These are phyloP conservation scores for Eira barbara DNA, from an alignment of 2,113 vertebrate genomes.

Conservation along the genomic window DNA sequence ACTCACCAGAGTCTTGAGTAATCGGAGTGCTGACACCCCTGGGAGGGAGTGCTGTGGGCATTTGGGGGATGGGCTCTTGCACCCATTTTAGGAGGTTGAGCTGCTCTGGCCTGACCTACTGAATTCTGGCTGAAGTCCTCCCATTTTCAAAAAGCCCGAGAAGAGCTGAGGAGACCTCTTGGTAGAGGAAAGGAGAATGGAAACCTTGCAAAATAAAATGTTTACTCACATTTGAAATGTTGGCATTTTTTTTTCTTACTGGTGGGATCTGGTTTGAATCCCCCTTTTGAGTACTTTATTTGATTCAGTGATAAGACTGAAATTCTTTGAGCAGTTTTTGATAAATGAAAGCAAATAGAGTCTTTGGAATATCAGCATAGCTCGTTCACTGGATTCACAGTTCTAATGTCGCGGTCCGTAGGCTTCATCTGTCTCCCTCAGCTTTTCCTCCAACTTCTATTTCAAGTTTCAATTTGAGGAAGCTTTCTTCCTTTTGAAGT, in stretches of 20 bases:
- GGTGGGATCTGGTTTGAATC: background rate
- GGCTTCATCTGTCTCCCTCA: background rate
- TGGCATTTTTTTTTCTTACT: background rate
- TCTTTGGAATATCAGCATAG: background rate
- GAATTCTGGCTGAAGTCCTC: background rate
- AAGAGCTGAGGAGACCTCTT: too few relatives aligned
- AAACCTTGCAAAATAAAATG: background rate
- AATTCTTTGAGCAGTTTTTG: background rate
- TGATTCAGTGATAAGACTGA: background rate
- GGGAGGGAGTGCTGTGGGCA: background rate
- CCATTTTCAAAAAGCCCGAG: background rate
- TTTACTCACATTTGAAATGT: background rate
- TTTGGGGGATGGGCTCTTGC: background rate
- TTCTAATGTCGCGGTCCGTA: background rate
- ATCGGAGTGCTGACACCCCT: background rate
- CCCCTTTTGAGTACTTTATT: background rate
- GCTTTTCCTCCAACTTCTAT: background rate
- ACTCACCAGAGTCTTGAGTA: background rate
- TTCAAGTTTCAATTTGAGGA: background rate
- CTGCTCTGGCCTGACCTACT: background rate
- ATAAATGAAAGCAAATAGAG: background rate
- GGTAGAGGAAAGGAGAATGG: background rate
- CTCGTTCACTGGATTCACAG: background rate
- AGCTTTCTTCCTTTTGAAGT: background rate
- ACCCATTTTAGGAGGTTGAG: background rate